Evolutionary conservation across 2,888 invertebrate species (phyloP).

Genomic region (Idaea biselata): DNA sequence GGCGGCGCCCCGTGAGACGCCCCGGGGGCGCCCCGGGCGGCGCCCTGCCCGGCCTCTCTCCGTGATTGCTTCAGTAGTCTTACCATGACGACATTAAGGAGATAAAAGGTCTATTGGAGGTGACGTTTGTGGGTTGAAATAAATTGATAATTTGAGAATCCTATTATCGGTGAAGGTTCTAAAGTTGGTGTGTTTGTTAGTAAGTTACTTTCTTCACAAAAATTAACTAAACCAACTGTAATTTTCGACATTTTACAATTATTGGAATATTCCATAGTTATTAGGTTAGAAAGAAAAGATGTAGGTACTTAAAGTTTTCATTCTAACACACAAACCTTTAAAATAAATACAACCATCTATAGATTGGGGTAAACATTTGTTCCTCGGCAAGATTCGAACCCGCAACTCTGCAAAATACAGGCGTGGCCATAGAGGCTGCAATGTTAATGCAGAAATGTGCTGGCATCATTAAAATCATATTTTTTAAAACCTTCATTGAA

Average conservation of each 20-base stretch:
- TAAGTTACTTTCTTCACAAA: neutral
- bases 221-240: neutral
- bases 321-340: too few relatives aligned
- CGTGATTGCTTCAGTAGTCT: neutral
- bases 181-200: neutral
- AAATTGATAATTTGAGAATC: neutral
- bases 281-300: too few relatives aligned
- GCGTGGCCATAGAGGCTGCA: too few relatives aligned
- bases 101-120: neutral
- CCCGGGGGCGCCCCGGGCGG: neutral
- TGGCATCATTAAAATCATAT: neutral
- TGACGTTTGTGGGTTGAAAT: neutral
- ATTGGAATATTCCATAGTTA: too few relatives aligned
- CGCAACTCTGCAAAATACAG: too few relatives aligned
- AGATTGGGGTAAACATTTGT: too few relatives aligned
- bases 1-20: neutral
- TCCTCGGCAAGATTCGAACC: too few relatives aligned
- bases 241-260: too few relatives aligned
- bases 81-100: neutral
- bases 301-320: too few relatives aligned
- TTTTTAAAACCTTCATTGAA: conserved; percentile 24
- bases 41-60: neutral
- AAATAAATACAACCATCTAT: too few relatives aligned
- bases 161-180: neutral
- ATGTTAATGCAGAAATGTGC: neutral